Percentiles rank a stretch among this genome's conserved stretches.
Conservation (phyloP, 2,113 vertebrate genomes). For the Nesospiza acunhae region DNA sequence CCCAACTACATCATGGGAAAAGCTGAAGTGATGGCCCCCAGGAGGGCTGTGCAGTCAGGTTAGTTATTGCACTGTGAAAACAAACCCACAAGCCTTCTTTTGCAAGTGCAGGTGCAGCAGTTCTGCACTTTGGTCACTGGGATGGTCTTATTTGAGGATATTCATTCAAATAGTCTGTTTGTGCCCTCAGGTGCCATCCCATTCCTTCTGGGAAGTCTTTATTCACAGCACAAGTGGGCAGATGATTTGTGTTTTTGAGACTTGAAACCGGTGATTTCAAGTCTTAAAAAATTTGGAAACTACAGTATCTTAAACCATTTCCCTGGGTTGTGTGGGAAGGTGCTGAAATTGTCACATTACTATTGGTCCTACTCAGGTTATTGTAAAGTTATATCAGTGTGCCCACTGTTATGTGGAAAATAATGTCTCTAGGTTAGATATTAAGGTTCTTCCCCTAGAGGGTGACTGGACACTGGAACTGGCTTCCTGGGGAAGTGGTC, state of each 20-base stretch:
- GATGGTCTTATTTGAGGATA: background rate
- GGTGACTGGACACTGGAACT: background rate
- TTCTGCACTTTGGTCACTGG: background rate
- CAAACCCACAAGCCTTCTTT: background rate
- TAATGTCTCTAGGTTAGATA: background rate
- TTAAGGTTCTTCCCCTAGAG: background rate
- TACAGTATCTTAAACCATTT: background rate
- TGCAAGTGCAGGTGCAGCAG: background rate
- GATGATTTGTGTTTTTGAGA: background rate
- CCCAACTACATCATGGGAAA: background rate
- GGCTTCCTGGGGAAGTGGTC: background rate
- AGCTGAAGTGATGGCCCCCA: background rate
- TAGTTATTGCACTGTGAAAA: conserved; percentile 6
- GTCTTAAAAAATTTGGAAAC: background rate
- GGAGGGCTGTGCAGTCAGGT: background rate
- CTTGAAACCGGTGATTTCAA: background rate
- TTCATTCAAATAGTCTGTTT: background rate
- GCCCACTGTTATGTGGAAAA: too few species aligned
- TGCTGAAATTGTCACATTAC: background rate
- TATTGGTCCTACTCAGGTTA: background rate
- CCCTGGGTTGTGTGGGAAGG: background rate
- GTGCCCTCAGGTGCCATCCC: background rate
- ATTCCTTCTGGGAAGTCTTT: background rate
- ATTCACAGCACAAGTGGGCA: background rate
- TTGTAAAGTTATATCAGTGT: background rate